phyloP scores from a whole-genome alignment of 2,113 vertebrate species.

The Thamnaconus septentrionalis region DNA sequence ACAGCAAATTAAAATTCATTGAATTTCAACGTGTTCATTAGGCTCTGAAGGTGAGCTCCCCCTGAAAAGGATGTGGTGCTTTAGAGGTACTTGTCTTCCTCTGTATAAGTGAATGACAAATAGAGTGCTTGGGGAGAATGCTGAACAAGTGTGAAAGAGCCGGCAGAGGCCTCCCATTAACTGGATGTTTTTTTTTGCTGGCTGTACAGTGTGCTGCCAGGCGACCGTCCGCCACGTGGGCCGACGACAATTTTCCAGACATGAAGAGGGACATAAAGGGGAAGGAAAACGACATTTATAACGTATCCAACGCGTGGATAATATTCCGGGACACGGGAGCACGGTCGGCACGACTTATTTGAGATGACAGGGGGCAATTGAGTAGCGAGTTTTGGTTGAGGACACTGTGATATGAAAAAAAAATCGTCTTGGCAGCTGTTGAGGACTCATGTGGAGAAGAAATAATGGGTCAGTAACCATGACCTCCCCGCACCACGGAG shows the following conservation, averaged over 20 bases:
- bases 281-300: no score
- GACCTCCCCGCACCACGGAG: slow-evolving; percentile 1
- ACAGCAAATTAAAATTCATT: slow-evolving; percentile 75
- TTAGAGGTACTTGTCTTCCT: slow-evolving; percentile 51
- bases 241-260: no score
- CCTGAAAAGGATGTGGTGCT: slow-evolving; percentile 50
- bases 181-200: background rate
- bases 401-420: slow-evolving; percentile 6
- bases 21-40: slow-evolving; percentile 73
- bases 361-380: background rate
- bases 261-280: no score
- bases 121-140: slow-evolving; percentile 29
- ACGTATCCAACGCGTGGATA: background rate
- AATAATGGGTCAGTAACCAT: slow-evolving; percentile 24
- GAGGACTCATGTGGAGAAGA: slow-evolving; percentile 18
- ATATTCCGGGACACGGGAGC: background rate
- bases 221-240: no score
- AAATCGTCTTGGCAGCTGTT: slow-evolving; percentile 18
- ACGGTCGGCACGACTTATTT: background rate
- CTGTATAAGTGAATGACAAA: slow-evolving; percentile 49
- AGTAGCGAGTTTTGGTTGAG: background rate
- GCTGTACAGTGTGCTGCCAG: no score
- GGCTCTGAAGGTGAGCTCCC: slow-evolving; percentile 63
- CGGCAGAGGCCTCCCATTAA: slow-evolving; percentile 4
- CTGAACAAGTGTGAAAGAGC: slow-evolving; percentile 1